Evolutionary conservation across 2,113 vertebrate genomes (phyloP), one percentile per base, ranked within the genome.

Genomic region (Bostrychus sinensis): DNA sequence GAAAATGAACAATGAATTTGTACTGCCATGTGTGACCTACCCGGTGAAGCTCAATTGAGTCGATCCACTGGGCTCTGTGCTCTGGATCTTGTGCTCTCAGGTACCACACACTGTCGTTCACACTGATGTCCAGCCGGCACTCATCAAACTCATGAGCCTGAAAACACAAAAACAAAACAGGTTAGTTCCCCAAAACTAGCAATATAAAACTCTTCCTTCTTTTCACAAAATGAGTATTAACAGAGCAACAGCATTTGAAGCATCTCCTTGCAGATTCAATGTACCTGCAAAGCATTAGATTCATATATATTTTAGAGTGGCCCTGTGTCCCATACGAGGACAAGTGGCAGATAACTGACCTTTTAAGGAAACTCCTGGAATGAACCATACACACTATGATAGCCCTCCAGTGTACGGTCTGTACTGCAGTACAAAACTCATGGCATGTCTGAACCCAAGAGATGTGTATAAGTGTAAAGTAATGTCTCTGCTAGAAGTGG

Each of bases 71-170:
- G 0, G 94, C 94, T 66, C 96, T 92, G 78, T 95, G 97, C 70
- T 97, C 93, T 0, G 94, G 93, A 83, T 98, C 94, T 56, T 96
- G 94, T 55, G 96, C 96, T 58, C 97, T 92, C 17, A 99, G 91
- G 79, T 99, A 98, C 97, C 97, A 99, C 73, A 98, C 93, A 4
- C 95, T 99, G 71, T 99, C 97, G 20, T 98, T 99, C 17, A 99
- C 96, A 0, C 95, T 98, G 72, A 99, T 94, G 84, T 99, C 97
- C 89, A 99, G 94, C 39, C 97, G 95, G 86, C 97, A 98, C 86
- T 98, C 97, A 0, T 98, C 97, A 86, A 99, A 99, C 85, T 98
- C 96, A 58, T 98, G 97, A 48, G 95, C 94, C 97, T 99, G 77
- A 1, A 25, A 45, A 55, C 14, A 63, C 7, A 53, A 9, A 43